Percentiles rank a stretch among this genome's conserved stretches.
phyloP scores from a whole-genome alignment of 2,797 vertebrate genomes.

The Pempheris klunzingeri region DNA sequence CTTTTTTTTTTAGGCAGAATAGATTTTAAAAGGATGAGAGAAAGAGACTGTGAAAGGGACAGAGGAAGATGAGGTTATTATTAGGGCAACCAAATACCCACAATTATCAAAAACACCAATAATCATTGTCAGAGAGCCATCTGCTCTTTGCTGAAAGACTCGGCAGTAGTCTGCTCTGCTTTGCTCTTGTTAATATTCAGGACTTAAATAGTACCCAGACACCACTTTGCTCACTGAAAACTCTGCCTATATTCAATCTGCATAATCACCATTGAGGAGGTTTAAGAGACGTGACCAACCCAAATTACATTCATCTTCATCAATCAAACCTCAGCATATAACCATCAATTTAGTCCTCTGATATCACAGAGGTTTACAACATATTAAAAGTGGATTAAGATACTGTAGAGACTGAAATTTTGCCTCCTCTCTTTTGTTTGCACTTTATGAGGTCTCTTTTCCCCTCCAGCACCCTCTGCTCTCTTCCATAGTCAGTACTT shows the following conservation, averaged over 20 bases:
- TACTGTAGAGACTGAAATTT: not conserved
- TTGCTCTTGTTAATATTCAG: slow-evolving; percentile 26
- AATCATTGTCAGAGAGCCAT: slow-evolving; percentile 61
- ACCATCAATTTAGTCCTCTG: not conserved
- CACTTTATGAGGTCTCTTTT: not conserved
- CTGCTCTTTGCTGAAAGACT: slow-evolving; percentile 37
- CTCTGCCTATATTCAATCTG: slow-evolving; percentile 4
- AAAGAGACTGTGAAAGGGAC: not conserved
- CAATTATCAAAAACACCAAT: slow-evolving; percentile 52
- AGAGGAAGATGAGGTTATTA: slow-evolving; percentile 39
- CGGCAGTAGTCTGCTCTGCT: slow-evolving; percentile 2
- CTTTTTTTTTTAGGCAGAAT: not conserved
- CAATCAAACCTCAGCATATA: slow-evolving; percentile 4
- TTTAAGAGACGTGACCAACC: slow-evolving; percentile 2
- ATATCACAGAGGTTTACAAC: slow-evolving; percentile 10
- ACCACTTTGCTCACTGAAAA: not conserved
- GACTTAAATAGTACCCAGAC: slow-evolving; percentile 22
- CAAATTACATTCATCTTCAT: slow-evolving; percentile 21
- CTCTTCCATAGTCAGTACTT: not conserved
- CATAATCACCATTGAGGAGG: slow-evolving; percentile 26
- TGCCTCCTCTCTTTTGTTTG: slow-evolving; percentile 2
- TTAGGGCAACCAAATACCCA: slow-evolving; percentile 39
- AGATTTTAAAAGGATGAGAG: not conserved
- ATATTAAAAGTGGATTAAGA: not conserved
- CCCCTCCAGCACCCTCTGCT: not conserved